phyloP scores from a whole-genome alignment of 2,797 vertebrate species.

The Helarctos malayanus region DNA sequence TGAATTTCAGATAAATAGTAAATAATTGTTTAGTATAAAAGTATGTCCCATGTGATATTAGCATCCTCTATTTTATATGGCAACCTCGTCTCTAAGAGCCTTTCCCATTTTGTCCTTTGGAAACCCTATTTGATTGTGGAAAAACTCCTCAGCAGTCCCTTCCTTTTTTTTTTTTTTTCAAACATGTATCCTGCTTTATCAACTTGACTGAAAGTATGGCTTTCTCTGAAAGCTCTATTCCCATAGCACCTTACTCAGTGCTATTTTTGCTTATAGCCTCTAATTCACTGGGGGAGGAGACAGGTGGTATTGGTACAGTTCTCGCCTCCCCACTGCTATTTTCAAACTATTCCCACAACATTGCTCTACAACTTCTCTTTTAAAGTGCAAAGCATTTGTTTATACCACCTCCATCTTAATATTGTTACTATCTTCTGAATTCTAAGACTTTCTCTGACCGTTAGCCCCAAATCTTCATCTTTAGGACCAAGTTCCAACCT shows the following conservation, averaged over 20 bases:
- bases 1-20: conserved; percentile 60
- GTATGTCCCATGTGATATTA: not conserved
- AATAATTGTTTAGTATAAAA: not conserved
- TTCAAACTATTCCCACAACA: not conserved
- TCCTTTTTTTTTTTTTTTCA: conserved; percentile 1
- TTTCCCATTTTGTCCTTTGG: conserved; percentile 29
- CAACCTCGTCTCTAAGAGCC: not conserved
- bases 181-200: not conserved
- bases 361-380: conserved; percentile 8
- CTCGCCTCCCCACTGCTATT: not conserved
- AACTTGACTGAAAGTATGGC: not conserved
- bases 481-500: conserved; percentile 8
- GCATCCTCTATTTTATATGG: not conserved
- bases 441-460: not conserved
- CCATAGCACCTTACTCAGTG: not conserved
- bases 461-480: conserved; percentile 47
- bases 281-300: not conserved
- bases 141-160: not conserved
- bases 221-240: conserved; percentile 15
- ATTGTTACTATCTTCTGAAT: not conserved
- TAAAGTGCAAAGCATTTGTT: not conserved
- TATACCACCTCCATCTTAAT: not conserved
- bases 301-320: not conserved
- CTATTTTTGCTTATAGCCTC: not conserved
- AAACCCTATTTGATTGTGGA: not conserved